phyloP scores from a whole-genome alignment of 2,888 invertebrate species.

The Atrina japonica region DNA sequence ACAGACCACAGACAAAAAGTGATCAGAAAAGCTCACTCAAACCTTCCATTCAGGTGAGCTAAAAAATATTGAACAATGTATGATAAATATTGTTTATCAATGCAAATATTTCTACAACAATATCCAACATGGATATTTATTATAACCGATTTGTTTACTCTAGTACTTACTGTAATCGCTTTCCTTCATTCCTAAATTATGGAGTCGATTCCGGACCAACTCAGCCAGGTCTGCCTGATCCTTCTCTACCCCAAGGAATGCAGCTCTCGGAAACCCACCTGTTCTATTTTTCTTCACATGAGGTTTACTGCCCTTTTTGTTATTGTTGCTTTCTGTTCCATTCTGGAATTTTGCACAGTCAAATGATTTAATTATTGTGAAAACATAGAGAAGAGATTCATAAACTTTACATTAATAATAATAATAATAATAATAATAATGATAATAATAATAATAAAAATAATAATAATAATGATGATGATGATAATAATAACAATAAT shows the following conservation, averaged over 20 bases:
- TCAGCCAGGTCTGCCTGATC: conserved; percentile 90
- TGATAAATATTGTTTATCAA: not conserved
- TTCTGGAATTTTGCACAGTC: conserved; percentile 14
- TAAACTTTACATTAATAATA: too few relatives aligned
- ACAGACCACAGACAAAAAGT: too few relatives aligned
- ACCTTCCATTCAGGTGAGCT: not conserved
- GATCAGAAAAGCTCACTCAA: too few relatives aligned
- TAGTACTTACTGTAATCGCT: conserved; percentile 89
- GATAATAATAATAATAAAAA: too few relatives aligned
- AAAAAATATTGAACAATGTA: not conserved
- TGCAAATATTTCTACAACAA: not conserved
- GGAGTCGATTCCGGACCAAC: conserved; percentile 95
- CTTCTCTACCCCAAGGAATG: conserved; percentile 19
- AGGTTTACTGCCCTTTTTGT: not conserved
- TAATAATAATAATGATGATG: too few relatives aligned
- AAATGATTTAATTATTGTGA: not conserved
- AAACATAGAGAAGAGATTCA: too few relatives aligned
- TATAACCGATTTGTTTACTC: too few relatives aligned
- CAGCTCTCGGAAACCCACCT: conserved; percentile 19
- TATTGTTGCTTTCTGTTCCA: conserved; percentile 23
- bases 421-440: too few relatives aligned
- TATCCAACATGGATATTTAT: too few relatives aligned
- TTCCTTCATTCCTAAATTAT: conserved; percentile 93
- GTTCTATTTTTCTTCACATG: conserved; percentile 3
- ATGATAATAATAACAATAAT: not conserved